Conservation (phyloP, 2,113 vertebrate species). For the Tachycineta bicolor region DNA sequence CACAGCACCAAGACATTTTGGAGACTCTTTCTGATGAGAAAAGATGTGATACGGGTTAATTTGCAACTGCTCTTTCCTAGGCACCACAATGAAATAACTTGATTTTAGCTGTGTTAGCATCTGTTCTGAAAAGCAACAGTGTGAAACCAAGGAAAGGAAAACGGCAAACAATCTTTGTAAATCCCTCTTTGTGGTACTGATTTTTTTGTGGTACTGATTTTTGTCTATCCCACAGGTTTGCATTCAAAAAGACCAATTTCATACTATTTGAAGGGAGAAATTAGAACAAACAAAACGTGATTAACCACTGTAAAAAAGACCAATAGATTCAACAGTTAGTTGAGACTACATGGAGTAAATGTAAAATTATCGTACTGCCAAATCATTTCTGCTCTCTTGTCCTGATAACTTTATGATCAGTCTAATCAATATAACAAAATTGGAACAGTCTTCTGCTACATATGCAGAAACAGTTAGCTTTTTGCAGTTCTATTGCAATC, state of each 20-base stretch:
- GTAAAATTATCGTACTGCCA: conserved; percentile 18
- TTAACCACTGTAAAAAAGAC: conserved; percentile 42
- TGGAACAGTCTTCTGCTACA: conserved; percentile 7
- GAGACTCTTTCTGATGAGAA: background rate
- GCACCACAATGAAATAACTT: background rate
- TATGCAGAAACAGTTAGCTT: conserved; percentile 49
- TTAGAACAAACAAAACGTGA: background rate
- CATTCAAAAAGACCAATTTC: background rate
- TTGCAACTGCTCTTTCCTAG: background rate
- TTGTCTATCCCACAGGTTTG: background rate
- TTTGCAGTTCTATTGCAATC: conserved; percentile 37
- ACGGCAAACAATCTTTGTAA: background rate
- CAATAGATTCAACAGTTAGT: background rate
- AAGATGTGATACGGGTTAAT: background rate
- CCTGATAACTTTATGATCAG: conserved; percentile 50
- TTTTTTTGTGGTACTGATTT: background rate
- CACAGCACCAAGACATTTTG: background rate
- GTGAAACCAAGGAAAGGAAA: background rate
- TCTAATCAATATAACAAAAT: conserved; percentile 6
- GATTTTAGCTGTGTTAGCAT: background rate
- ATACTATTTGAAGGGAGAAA: conserved; percentile 18
- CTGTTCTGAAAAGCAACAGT: background rate
- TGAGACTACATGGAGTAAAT: conserved; percentile 1
- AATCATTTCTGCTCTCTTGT: conserved; percentile 35
- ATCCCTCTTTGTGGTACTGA: background rate